A percentile compares a stretch with the other conserved stretches of the same genome.
Conservation (phyloP, 1,140 invertebrate genomes). For the Lordiphosa collinella region DNA sequence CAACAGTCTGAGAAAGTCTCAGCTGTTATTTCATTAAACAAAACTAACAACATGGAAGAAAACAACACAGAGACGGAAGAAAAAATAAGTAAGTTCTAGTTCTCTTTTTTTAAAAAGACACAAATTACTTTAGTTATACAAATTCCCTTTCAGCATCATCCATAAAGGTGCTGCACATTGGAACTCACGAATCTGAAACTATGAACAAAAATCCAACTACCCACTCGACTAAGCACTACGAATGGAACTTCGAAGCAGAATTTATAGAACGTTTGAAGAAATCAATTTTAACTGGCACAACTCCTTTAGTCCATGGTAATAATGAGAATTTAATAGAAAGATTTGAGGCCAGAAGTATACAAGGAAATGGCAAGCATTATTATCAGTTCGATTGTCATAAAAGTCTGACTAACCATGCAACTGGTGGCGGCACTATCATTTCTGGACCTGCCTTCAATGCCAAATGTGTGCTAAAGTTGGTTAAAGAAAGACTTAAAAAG, state of each 20-base stretch:
- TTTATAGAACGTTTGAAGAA: neutral
- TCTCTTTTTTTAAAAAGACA: neutral
- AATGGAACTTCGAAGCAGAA: constrained; percentile 1
- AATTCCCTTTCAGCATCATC: neutral
- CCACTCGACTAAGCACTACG: neutral
- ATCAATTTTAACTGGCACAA: neutral
- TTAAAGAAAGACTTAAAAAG: neutral
- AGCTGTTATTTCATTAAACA: neutral
- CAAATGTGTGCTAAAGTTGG: neutral
- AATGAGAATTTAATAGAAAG: neutral
- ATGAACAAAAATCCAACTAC: neutral
- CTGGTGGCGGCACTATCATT: neutral
- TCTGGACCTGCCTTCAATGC: neutral
- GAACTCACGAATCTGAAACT: neutral
- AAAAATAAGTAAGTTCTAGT: neutral
- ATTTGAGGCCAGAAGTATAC: neutral
- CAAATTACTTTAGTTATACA: neutral
- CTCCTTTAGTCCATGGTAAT: neutral
- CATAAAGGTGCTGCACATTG: neutral
- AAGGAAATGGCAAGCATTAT: neutral
- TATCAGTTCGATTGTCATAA: constrained; percentile 2
- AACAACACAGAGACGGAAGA: neutral
- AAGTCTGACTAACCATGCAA: neutral
- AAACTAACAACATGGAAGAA: neutral
- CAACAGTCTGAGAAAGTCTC: neutral